Base-by-base conservation (phyloP, 1,140 invertebrate species). In the Protaetia brevitarsis region DNA sequence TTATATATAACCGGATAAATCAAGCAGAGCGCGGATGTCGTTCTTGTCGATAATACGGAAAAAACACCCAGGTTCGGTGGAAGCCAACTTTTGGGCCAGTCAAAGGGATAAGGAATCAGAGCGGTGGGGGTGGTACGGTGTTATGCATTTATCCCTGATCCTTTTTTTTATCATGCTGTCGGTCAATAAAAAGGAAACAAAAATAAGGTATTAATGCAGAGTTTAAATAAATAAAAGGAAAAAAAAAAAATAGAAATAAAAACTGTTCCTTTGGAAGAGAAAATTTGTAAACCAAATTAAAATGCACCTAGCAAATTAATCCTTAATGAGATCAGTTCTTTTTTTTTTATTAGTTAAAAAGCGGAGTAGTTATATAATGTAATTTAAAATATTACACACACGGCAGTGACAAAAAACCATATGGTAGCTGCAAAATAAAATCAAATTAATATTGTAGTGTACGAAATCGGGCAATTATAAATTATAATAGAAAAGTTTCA, bases 371-470 rank as follows among this genome's bases (percentile, higher is more conserved):
- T 74, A 69, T 66, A 65, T 71, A 56, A 71, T 72, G 41, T 45
- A 68, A 59, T 72, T 72, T 71, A 69, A 71, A 72, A 72, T 69
- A 72, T 70, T 61, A 67, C 64, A 74, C 73, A 74, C 73, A 74
- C 73, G 73, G 73, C 71, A 74, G 73, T 66, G n/a, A n/a, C n/a
- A n/a, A n/a, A 69, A 62, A 69, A 41, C 63, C 63, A 58, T 34
- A 34, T n/a, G 31, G n/a, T 34, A n/a, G 31, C 56, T 58, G 56
- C 56, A 58, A 58, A 34, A 58, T 58, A 58, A 58, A 58, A 58
- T 27, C 10, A 21, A 28, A 30, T 13, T 6, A 30, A 26, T 19
- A 34, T 36, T 16, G 36, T 36, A 28, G 7, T 19, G 37, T 41
- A 41, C 19, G 10, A 26, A 27, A 29, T 58, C 66, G 70, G 67